Evolutionary conservation across 2,797 vertebrate species (phyloP), one percentile per base, ranked within the genome.

Genomic region (Antrozous pallidus): DNA sequence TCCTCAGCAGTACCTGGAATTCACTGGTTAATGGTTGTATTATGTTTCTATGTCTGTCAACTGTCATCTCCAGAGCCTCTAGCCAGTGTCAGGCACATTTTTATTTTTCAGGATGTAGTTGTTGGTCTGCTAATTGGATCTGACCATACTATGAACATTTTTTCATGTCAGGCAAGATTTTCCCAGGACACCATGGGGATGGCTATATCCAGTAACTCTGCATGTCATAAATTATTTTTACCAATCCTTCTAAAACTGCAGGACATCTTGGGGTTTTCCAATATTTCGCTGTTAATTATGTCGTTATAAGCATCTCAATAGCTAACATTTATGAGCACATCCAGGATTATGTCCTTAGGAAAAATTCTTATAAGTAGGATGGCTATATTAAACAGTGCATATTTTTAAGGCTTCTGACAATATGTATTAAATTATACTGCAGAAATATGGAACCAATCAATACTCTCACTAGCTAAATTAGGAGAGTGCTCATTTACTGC

Each of bases 391-490:
- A 85, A 86, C 5, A 63, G 20, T 33, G 65, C 47, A 1, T 0
- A 12, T 61, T 87, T 71, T 89, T 42, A 73, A 94, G 8, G 22
- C 67, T 9, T 94, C 71, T 63, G 70, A 36, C 54, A 61, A 63
- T 81, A 38, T 70, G 38, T 58, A 56, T 71, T 90, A 84, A 92
- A 42, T 95, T 63, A 70, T 54, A 47, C 24, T 93, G 49, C 11
- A 77, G 54, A 95, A 95, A 77, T 75, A 45, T 56, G 73, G 67
- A 80, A 93, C 28, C 28, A 71, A 51, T 95, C 56, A 90, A 67
- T n/a, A 87, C 45, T 90, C 58, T 54, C 63, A 31, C 24, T 69
- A 75, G 26, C 1, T 24, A 86, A 74, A 26, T 20, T 24, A 67
- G 36, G 14, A 20, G 65, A 92, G 26, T 26, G 28, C 16, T 92